Base-by-base conservation (phyloP, 2,888 invertebrate genomes). In the Diplazon laetatorius region DNA sequence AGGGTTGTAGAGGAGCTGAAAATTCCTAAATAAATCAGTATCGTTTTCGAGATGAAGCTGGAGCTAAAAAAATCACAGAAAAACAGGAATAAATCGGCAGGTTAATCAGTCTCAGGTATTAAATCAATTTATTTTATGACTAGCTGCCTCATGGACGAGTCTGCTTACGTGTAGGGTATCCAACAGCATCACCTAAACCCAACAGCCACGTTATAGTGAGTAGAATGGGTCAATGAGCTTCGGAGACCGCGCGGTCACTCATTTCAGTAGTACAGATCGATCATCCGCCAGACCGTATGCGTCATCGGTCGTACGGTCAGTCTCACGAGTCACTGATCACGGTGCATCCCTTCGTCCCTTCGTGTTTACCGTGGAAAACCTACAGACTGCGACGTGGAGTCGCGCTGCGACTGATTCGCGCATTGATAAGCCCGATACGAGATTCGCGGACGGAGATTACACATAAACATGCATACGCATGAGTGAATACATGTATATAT, bases 291-390 rank as follows among this genome's bases (percentile, higher is more conserved):
- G 9, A 46, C 30, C 18, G 44, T 14, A 65, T 37, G 48, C 63
- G 22, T 65, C 63, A 57, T 65, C 48, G 72, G 57, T 30, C 25
- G 10, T 72, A 16, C 46, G 57, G 2, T 30, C 30, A 65, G 22
- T 52, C 55, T 62, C 46, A 18, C 35, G 55, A 12, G 20, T 14
- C 18, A 35, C 22, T 5, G 16, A 57, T 46, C 44, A 30, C 20
- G 52, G 25, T 35, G 57, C 62, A 72, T 57, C 55, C 22, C 14
- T 6, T 52, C 22, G 35, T 20, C 39, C n/a, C n/a, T n/a, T n/a
- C n/a, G n/a, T n/a, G 20, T 22, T 2, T 22, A 60, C 4, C 10
- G 44, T 46, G 35, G 46, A 25, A 63, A 44, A 72, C 37, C 10
- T 57, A 72, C 35, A 44, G 46, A 65, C 44, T 16, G 44, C 20